A percentile compares a stretch with the other conserved stretches of the same genome.
Evolutionary conservation across 2,113 vertebrate species (phyloP).

Genomic region (Aviceda subcristata): DNA sequence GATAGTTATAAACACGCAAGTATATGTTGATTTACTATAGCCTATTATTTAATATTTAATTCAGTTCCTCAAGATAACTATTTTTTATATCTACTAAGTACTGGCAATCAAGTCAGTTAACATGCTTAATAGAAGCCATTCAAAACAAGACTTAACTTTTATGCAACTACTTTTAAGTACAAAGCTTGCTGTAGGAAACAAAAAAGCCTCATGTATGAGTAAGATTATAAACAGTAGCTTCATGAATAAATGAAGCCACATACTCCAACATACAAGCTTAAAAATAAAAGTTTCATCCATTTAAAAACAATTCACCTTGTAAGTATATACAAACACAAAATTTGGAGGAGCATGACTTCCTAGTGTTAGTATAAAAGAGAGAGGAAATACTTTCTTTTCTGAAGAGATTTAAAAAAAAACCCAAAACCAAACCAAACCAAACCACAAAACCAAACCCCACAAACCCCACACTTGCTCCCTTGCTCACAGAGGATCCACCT

Average conservation of each 20-base stretch:
- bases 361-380: not conserved
- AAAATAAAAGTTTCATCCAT: not conserved
- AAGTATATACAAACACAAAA: not conserved
- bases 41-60: not conserved
- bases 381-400: not conserved
- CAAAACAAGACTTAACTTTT: not conserved
- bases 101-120: not conserved
- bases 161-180: not conserved
- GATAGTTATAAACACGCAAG: not conserved
- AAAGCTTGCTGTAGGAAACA: not conserved
- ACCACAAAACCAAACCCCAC: not conserved
- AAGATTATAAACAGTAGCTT: not conserved
- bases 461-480: not conserved
- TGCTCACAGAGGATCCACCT: not conserved
- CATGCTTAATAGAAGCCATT: not conserved
- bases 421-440: too few relatives aligned
- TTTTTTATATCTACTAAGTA: not conserved
- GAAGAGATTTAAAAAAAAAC: not conserved
- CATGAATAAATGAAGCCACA: not conserved
- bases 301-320: not conserved
- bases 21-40: not conserved
- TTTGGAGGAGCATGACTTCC: not conserved
- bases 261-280: not conserved
- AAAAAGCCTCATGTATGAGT: not conserved
- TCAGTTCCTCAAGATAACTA: not conserved